These are phyloP conservation scores for Cavia aperea DNA, from an alignment of 2,113 vertebrate genomes.

Conservation along the genomic window DNA sequence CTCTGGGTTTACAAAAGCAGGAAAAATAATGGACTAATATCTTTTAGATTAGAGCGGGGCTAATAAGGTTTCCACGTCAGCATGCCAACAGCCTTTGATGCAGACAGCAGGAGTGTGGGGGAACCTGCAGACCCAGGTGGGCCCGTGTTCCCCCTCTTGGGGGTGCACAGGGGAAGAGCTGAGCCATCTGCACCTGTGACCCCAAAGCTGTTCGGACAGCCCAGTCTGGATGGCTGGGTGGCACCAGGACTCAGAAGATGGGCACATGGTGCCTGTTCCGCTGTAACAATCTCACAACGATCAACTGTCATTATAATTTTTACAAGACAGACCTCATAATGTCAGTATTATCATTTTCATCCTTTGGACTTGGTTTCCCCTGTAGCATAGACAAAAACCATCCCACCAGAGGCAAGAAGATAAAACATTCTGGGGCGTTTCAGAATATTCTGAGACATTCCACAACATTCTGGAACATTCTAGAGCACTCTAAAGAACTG, in stretches of 20 bases:
- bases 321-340: too few relatives aligned
- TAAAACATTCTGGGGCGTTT: not conserved
- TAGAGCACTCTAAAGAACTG: not conserved
- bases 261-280: fast-evolving
- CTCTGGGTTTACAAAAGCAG: not conserved
- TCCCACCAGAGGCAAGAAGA: not conserved
- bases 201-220: not conserved
- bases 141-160: fast-evolving
- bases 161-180: fast-evolving
- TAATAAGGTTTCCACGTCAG: not conserved
- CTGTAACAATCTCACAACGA: fast-evolving
- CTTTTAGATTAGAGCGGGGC: not conserved
- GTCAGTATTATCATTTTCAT: fast-evolving
- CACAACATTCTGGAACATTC: not conserved
- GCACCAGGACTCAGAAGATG: fast-evolving
- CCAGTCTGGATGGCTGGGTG: fast-evolving
- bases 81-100: not conserved
- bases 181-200: fast-evolving
- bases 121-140: fast-evolving
- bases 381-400: not conserved
- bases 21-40: not conserved
- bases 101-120: fast-evolving
- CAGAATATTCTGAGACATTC: not conserved
- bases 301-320: fast-evolving
- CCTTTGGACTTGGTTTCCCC: not conserved